phyloP scores from a whole-genome alignment of 2,888 invertebrate species.

The Polylopha cassiicola region DNA sequence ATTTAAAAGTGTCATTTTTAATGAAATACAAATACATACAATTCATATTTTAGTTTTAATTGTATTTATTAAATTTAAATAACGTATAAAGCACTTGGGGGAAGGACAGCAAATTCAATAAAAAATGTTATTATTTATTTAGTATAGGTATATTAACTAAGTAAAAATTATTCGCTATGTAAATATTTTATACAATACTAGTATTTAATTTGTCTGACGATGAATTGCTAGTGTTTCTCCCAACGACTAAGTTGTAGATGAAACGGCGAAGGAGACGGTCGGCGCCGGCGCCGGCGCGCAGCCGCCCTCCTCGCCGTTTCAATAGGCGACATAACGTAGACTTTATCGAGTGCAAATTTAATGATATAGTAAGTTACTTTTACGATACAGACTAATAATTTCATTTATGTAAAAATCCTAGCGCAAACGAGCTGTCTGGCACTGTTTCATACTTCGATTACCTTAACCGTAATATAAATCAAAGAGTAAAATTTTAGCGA shows the following conservation, averaged over 20 bases:
- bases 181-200: constrained; percentile 77
- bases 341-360: constrained; percentile 71
- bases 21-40: constrained; percentile 54
- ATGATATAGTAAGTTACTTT: constrained; percentile 68
- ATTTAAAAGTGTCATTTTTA: constrained; percentile 37
- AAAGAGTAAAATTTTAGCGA: constrained; percentile 77
- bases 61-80: constrained; percentile 72
- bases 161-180: constrained; percentile 77
- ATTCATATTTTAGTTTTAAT: constrained; percentile 70
- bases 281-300: constrained; percentile 53
- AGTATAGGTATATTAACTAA: constrained; percentile 71
- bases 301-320: constrained; percentile 36
- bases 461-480: constrained; percentile 73
- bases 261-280: constrained; percentile 78
- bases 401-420: constrained; percentile 75
- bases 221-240: constrained; percentile 68
- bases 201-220: constrained; percentile 72
- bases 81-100: constrained; percentile 79
- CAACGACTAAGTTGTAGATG: constrained; percentile 65
- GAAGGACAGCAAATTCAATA: constrained; percentile 79
- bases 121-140: constrained; percentile 75
- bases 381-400: constrained; percentile 73
- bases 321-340: constrained; percentile 60
- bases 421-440: constrained; percentile 74
- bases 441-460: constrained; percentile 71